Conservation (phyloP, 64 coral and sea anemone genomes). For the Pocillopora verrucosa region DNA sequence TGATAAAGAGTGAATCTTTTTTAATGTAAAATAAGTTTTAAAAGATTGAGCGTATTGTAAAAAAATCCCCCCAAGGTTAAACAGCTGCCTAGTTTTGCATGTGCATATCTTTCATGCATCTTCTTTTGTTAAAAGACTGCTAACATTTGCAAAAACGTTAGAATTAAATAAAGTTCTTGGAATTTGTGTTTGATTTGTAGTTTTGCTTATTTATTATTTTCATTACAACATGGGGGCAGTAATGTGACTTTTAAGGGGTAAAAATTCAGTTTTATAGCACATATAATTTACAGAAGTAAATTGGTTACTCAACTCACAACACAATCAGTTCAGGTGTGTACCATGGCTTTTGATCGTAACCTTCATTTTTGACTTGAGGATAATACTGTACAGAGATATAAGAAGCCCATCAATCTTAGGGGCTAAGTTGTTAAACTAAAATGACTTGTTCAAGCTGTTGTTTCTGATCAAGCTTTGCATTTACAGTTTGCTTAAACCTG, state of each 20-base stretch:
- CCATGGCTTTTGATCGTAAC: too few species aligned
- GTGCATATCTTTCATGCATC: constrained; percentile 35
- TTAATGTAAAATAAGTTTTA: constrained; percentile 56
- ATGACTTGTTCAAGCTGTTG: too few species aligned
- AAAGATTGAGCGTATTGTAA: constrained; percentile 20
- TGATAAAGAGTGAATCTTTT: constrained; percentile 26
- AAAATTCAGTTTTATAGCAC: too few species aligned
- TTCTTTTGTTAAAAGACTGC: constrained; percentile 48
- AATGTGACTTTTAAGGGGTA: too few species aligned
- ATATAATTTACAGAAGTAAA: too few species aligned
- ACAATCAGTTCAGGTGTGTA: too few species aligned
- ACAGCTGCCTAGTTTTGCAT: constrained; percentile 1
- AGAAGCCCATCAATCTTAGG: too few species aligned
- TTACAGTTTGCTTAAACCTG: background rate
- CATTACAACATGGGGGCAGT: background rate
- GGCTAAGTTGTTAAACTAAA: too few species aligned
- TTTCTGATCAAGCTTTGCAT: background rate
- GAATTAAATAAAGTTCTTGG: background rate
- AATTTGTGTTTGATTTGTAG: background rate
- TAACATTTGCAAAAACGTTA: constrained; percentile 45
- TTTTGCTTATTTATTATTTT: background rate
- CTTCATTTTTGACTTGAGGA: too few species aligned
- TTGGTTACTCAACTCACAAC: too few species aligned
- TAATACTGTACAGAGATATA: too few species aligned
- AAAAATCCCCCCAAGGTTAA: constrained; percentile 1